Percentiles rank a stretch among this genome's conserved stretches.
Evolutionary conservation across 2,888 invertebrate genomes (phyloP).

Genomic region (Malacosoma neustria): DNA sequence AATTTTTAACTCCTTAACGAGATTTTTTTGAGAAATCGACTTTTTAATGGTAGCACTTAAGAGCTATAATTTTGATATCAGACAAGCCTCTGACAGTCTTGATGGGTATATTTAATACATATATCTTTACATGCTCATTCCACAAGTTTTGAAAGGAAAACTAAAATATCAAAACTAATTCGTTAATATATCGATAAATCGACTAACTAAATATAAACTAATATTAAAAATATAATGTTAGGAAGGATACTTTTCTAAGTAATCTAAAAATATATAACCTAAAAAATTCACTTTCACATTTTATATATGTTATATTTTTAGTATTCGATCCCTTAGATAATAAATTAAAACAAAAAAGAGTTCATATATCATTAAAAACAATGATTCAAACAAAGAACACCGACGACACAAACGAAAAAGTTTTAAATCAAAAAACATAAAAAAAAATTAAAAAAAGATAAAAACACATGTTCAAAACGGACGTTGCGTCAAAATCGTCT

Average conservation of each 20-base stretch:
- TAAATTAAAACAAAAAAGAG: slow-evolving; percentile 19
- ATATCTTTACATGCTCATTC: too few relatives aligned
- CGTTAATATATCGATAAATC: too few relatives aligned
- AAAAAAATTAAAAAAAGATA: slow-evolving; percentile 23
- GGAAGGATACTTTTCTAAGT: too few relatives aligned
- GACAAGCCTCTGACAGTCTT: slow-evolving; percentile 16
- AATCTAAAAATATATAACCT: too few relatives aligned
- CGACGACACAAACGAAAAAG: neutral
- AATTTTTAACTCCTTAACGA: slow-evolving; percentile 25
- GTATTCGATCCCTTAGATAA: too few relatives aligned
- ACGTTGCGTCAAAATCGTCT: slow-evolving; percentile 67
- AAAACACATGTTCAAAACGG: slow-evolving; percentile 51
- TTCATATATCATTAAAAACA: slow-evolving; percentile 49
- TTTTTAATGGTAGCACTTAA: neutral
- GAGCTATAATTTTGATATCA: neutral
- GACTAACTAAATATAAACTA: too few relatives aligned
- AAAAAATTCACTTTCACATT: too few relatives aligned
- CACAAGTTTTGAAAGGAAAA: too few relatives aligned
- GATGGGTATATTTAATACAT: slow-evolving; percentile 17
- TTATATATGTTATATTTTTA: too few relatives aligned
- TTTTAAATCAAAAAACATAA: slow-evolving; percentile 22
- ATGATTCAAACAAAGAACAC: slow-evolving; percentile 13
- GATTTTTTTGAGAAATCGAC: slow-evolving; percentile 1
- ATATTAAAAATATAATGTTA: too few relatives aligned
- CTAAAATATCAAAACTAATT: too few relatives aligned